Conservation (phyloP, 1,140 invertebrate genomes). For the Drosophila grimshawi region DNA sequence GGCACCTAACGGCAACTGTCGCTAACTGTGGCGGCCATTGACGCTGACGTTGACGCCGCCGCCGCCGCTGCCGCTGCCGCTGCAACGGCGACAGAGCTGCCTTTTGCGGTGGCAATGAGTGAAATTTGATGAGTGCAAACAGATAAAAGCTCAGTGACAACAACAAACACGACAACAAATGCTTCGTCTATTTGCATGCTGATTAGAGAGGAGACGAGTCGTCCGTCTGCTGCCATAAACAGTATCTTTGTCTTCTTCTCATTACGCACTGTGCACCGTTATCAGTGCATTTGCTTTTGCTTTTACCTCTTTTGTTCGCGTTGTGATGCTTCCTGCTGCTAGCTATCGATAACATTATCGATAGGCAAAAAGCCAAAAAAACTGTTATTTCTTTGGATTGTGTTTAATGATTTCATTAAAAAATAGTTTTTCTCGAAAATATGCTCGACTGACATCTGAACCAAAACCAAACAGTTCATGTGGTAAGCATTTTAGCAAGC, state of each 20-base stretch:
- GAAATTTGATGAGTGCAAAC: slow-evolving; percentile 61
- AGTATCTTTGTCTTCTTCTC: not conserved
- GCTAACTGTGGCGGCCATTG: slow-evolving; percentile 13
- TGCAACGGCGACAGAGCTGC: not conserved
- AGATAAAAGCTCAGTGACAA: slow-evolving; percentile 38
- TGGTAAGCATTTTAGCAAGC: too few relatives aligned
- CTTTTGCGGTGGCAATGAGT: slow-evolving; percentile 37
- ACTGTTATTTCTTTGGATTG: too few relatives aligned
- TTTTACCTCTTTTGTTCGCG: too few relatives aligned
- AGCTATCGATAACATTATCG: too few relatives aligned
- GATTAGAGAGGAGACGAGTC: slow-evolving; percentile 41
- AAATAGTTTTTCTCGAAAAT: too few relatives aligned
- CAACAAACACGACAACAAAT: slow-evolving; percentile 23
- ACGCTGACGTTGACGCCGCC: slow-evolving; percentile 4
- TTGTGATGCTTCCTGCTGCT: too few relatives aligned
- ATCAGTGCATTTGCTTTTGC: not conserved
- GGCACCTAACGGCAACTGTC: slow-evolving; percentile 29
- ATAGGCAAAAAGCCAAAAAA: too few relatives aligned
- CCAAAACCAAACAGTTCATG: too few relatives aligned
- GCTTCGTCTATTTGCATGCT: slow-evolving; percentile 49
- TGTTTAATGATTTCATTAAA: too few relatives aligned
- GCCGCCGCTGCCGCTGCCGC: slow-evolving; percentile 13
- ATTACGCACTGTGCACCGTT: not conserved
- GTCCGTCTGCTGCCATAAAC: not conserved
- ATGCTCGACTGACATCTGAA: too few relatives aligned